Conservation (phyloP, 2,888 invertebrate species). For the Sabellastarte sp. region DNA sequence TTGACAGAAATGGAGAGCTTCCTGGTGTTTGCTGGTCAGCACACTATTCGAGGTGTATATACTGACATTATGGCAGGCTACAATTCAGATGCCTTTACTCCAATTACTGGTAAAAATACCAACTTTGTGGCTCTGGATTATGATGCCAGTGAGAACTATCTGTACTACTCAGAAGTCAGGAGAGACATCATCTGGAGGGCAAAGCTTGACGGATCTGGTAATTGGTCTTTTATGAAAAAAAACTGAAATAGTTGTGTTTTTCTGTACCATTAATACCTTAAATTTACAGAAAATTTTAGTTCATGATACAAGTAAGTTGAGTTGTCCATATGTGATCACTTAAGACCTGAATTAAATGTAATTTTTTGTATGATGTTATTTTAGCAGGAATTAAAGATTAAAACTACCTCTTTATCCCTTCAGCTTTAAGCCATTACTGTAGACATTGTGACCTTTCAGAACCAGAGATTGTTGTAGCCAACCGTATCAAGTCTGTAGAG, state of each 20-base stretch:
- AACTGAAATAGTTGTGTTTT: too few relatives aligned
- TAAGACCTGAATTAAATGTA: too few relatives aligned
- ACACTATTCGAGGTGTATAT: slow-evolving; percentile 65
- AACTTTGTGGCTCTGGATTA: slow-evolving; percentile 94
- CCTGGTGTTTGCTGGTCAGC: slow-evolving; percentile 91
- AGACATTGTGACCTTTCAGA: too few relatives aligned
- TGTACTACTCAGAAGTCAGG: slow-evolving; percentile 96
- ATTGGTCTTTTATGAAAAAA: too few relatives aligned
- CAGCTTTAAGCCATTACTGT: too few relatives aligned
- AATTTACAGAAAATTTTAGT: too few relatives aligned
- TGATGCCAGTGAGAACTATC: slow-evolving; percentile 81
- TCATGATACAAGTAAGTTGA: too few relatives aligned
- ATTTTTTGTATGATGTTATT: too few relatives aligned
- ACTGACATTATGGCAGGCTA: background rate
- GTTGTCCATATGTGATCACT: too few relatives aligned
- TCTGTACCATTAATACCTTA: too few relatives aligned
- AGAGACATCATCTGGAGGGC: slow-evolving; percentile 56
- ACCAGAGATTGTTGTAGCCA: slow-evolving; percentile 71
- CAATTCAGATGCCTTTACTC: slow-evolving; percentile 76
- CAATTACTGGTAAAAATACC: slow-evolving; percentile 70
- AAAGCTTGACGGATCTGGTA: slow-evolving; percentile 72
- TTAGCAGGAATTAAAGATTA: too few relatives aligned
- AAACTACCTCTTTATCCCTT: too few relatives aligned
- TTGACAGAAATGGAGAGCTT: slow-evolving; percentile 75
- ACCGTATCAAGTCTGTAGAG: slow-evolving; percentile 39